phyloP scores from a whole-genome alignment of 2,888 invertebrate genomes.

The Plebejus anna region DNA sequence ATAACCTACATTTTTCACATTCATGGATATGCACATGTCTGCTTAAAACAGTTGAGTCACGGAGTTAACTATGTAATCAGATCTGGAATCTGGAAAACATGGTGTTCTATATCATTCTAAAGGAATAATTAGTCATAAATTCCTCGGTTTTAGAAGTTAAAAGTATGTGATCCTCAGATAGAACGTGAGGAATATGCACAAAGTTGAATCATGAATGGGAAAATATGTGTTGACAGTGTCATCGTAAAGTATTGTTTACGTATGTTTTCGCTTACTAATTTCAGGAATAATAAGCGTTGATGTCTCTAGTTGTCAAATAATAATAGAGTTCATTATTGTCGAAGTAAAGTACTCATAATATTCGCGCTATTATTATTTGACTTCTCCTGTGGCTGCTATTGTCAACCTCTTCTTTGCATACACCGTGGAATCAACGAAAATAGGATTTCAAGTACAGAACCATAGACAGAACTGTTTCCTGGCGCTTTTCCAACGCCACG shows the following conservation, averaged over 20 bases:
- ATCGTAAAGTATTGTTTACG: not conserved
- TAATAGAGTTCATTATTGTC: not conserved
- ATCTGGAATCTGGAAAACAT: not conserved
- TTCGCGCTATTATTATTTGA: not conserved
- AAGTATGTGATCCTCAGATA: not conserved
- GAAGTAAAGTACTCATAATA: not conserved
- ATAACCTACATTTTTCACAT: slow-evolving; percentile 55
- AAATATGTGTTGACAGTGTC: not conserved
- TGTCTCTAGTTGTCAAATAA: not conserved
- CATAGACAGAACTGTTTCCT: slow-evolving; percentile 47
- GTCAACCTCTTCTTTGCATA: slow-evolving; percentile 41
- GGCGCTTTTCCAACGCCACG: slow-evolving; percentile 49
- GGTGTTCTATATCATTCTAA: not conserved
- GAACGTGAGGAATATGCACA: not conserved
- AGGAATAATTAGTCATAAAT: not conserved
- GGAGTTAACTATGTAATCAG: slow-evolving; percentile 30
- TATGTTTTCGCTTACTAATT: not conserved
- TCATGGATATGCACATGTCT: slow-evolving; percentile 47
- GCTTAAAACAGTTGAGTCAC: slow-evolving; percentile 36
- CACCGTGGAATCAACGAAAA: slow-evolving; percentile 57
- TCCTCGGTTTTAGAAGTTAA: not conserved
- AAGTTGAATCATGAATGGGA: not conserved
- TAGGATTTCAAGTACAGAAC: slow-evolving; percentile 49
- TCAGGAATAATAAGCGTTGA: not conserved
- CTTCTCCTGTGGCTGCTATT: slow-evolving; percentile 7